Evolutionary conservation across 2,113 vertebrate genomes (phyloP).

Genomic region (Bostrychus sinensis): DNA sequence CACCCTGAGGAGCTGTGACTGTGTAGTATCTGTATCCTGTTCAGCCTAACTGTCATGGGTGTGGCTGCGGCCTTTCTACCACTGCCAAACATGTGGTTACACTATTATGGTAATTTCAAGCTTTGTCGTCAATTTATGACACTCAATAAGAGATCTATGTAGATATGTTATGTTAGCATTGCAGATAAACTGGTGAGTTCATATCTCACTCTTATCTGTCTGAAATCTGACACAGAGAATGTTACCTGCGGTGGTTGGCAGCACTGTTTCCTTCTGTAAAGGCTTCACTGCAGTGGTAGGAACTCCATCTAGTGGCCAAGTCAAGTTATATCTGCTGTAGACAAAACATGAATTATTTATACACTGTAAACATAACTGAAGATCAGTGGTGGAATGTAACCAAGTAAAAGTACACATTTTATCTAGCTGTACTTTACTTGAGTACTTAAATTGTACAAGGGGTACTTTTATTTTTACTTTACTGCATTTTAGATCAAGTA

Average conservation of each 20-base stretch:
- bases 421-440: too few species aligned
- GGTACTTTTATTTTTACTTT: too few species aligned
- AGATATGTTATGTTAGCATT: not conserved
- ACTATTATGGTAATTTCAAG: constrained; percentile 21
- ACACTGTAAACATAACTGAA: too few species aligned
- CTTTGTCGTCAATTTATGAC: constrained; percentile 2
- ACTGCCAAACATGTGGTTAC: constrained; percentile 13
- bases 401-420: too few species aligned
- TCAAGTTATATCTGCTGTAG: not conserved
- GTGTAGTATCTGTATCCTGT: constrained; percentile 44
- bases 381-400: too few species aligned
- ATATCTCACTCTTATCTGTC: not conserved
- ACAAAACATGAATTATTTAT: not conserved
- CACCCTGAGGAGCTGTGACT: constrained; percentile 46
- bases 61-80: constrained; percentile 24
- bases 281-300: constrained; percentile 11
- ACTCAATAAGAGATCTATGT: not conserved
- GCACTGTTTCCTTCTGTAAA: not conserved
- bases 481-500: too few species aligned
- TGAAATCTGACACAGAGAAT: not conserved
- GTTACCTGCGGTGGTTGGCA: not conserved
- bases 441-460: too few species aligned
- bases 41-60: constrained; percentile 26
- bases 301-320: constrained; percentile 66
- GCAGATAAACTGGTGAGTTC: not conserved